Evolutionary conservation across 1,140 invertebrate genomes (phyloP).

Genomic region (Nasonia longicornis): DNA sequence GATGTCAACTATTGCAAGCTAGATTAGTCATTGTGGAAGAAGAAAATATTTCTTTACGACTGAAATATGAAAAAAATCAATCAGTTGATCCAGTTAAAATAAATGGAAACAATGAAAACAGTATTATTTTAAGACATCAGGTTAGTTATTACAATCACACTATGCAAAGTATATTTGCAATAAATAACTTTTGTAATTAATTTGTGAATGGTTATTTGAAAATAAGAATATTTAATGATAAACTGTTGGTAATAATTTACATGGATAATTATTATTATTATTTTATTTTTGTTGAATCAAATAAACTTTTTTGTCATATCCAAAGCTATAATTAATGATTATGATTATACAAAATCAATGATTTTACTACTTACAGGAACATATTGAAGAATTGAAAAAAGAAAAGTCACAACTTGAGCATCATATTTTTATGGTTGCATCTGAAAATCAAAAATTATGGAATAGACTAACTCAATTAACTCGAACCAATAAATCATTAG

Average conservation of each 20-base stretch:
- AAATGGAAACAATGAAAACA: constrained; percentile 42
- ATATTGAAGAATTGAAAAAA: constrained; percentile 76
- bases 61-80: constrained; percentile 66
- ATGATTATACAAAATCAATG: too few species aligned
- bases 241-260: not conserved
- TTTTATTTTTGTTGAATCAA: not conserved
- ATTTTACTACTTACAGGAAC: constrained; percentile 64
- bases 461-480: constrained; percentile 76
- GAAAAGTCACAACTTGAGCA: constrained; percentile 81
- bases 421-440: constrained; percentile 82
- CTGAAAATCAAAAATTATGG: constrained; percentile 85
- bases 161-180: not conserved
- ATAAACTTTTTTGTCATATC: too few species aligned
- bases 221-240: not conserved
- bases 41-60: constrained; percentile 78
- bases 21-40: constrained; percentile 77
- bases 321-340: too few species aligned
- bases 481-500: constrained; percentile 70
- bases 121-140: constrained; percentile 49
- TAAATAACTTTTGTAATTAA: not conserved
- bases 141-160: constrained; percentile 43
- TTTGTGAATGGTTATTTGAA: not conserved
- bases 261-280: constrained; percentile 25
- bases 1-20: constrained; percentile 79
- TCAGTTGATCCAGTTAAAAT: constrained; percentile 33